Base-by-base conservation (phyloP, 2,113 vertebrate genomes). In the Tauraco erythrolophus region DNA sequence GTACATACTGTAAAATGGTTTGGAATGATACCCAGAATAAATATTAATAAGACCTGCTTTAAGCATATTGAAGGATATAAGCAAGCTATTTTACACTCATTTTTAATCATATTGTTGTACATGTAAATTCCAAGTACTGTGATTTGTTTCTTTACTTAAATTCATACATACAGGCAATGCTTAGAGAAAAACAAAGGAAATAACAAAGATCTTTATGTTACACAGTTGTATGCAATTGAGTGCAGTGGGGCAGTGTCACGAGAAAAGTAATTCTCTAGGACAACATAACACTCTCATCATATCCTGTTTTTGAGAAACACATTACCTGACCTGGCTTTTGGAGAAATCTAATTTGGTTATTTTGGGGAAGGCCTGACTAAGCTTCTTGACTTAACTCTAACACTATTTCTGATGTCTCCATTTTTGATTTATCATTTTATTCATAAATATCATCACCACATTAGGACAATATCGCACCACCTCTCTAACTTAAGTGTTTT, bases 201-300 rank as follows among this genome's bases (percentile, higher is more conserved):
- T 24, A 75, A 57, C 10, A 77, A 28, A 70, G 37, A 46, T 31
- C 35, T 71, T 76, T 51, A 46, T 43, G 11, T 64, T 65, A n/a
- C 4, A 70, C 7, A 23, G 50, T 43, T 7, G 6, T 23, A 56
- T 8, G 21, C 6, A 54, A 62, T 15, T 72, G 14, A 68, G 17
- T 41, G 21, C 4, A 5, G 15, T 18, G 10, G 3, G 7, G 10
- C 5, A n/a, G 23, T 23, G 6, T 43, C 28, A 74, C 0, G 0
- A 84, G 41, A 78, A 74, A 43, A 39, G 27, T 33, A 82, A 79
- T 78, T 81, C 37, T 89, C 16, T 9, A 77, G 33, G n/a, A 45
- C 17, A 61, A 12, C 9, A 9, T 19, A 61, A 78, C 6, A 39
- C 14, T 56, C n/a, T 18, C 3, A 30, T 43, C 13, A 56, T n/a